These are phyloP conservation scores for Agrotis clavis DNA, from an alignment of 2,888 invertebrate species.

Conservation along the genomic window DNA sequence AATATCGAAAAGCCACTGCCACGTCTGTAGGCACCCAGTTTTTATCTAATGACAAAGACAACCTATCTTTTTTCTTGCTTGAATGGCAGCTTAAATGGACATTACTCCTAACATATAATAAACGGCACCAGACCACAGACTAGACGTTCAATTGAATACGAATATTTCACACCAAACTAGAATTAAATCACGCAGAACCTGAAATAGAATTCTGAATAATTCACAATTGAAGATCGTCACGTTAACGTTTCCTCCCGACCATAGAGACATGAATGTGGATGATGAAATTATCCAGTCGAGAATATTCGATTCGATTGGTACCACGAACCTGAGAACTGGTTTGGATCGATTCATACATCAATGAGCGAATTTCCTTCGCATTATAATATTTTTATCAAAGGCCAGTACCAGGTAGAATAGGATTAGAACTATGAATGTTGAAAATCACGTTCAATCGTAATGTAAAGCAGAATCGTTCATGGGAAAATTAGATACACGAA, in stretches of 20 bases:
- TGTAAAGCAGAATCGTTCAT: slow-evolving; percentile 37
- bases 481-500: slow-evolving; percentile 53
- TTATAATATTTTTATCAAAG: slow-evolving; percentile 46
- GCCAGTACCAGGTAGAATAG: slow-evolving; percentile 18
- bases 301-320: slow-evolving; percentile 61
- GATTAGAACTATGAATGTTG: slow-evolving; percentile 11
- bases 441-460: slow-evolving; percentile 12
- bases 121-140: not conserved
- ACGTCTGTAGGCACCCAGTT: slow-evolving; percentile 45
- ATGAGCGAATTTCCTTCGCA: slow-evolving; percentile 54
- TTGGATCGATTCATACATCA: slow-evolving; percentile 58
- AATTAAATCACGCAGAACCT: slow-evolving; percentile 25
- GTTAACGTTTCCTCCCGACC: slow-evolving; percentile 38
- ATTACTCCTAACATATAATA: slow-evolving; percentile 17
- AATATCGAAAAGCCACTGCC: slow-evolving; percentile 58
- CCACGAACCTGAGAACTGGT: slow-evolving; percentile 55
- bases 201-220: slow-evolving; percentile 39
- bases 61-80: slow-evolving; percentile 40
- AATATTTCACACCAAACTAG: slow-evolving; percentile 28
- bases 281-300: slow-evolving; percentile 63
- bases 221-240: slow-evolving; percentile 38
- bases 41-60: slow-evolving; percentile 43
- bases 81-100: slow-evolving; percentile 18
- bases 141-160: not conserved
- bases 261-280: slow-evolving; percentile 38